phyloP scores from a whole-genome alignment of 2,888 invertebrate genomes.

The Eupithecia insigniata region DNA sequence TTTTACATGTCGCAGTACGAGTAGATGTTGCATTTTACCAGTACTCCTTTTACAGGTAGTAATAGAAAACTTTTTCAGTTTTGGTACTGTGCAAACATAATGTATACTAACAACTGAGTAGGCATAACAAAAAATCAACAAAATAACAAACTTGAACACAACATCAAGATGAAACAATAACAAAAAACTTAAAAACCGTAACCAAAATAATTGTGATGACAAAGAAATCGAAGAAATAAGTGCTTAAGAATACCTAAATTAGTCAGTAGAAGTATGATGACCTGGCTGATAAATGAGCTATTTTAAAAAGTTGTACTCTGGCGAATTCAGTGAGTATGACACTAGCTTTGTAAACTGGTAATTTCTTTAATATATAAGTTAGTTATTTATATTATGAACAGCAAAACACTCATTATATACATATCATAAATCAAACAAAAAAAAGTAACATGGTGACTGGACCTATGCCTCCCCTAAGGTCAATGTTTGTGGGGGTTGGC shows the following conservation, averaged over 20 bases:
- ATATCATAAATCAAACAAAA: not conserved
- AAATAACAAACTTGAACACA: slow-evolving; percentile 47
- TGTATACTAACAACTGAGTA: not conserved
- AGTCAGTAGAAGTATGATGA: not conserved
- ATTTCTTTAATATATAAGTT: not conserved
- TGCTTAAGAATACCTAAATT: not conserved
- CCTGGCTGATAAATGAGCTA: not conserved
- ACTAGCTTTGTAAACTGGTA: not conserved
- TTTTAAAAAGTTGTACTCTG: not conserved
- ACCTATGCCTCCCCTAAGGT: not conserved
- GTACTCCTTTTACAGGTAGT: not conserved
- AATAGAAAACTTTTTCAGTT: not conserved
- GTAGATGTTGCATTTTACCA: not conserved
- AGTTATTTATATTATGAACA: not conserved
- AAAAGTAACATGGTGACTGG: not conserved
- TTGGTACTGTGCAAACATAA: not conserved
- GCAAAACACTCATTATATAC: not conserved
- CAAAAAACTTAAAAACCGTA: slow-evolving; percentile 8
- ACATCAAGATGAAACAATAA: slow-evolving; percentile 19
- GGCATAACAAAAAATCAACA: slow-evolving; percentile 25
- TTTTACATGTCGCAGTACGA: not conserved
- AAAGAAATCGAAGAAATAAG: not conserved
- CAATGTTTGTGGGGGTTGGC: not conserved
- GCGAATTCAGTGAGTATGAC: not conserved
- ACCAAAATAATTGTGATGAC: not conserved